Base-by-base conservation (phyloP, 2,797 vertebrate species). In the Muscicapa striata region DNA sequence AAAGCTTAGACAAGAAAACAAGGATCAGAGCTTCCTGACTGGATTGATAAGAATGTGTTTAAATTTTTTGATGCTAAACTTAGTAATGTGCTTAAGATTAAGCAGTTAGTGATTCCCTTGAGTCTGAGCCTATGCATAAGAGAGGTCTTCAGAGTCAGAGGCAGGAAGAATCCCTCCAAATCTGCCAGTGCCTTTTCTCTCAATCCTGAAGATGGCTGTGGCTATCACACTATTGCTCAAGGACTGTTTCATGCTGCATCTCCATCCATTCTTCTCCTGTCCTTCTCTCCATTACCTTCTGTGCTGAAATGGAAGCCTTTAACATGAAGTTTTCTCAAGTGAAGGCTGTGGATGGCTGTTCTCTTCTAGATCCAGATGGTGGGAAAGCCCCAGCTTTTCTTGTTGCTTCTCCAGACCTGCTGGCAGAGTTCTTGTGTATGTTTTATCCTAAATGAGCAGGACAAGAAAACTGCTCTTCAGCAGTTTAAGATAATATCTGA, bases 41-140 rank as follows among this genome's bases (percentile, higher is more conserved):
- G 45, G 43, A 67, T 45, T 38, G 27, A 18, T 81, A 73, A 55
- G 55, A 87, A 81, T 34, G 22, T 55, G 26, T 70, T 84, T 62
- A 88, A 83, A 86, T 86, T 32, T 49, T 43, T 84, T 76, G 58
- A 62, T 86, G 66, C 62, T 83, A 46, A 61, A 69, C 30, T 80
- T 84, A 74, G 64, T 89, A 19, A 62, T 5, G 0, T 32, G 24
- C 27, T 88, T 78, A 75, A 87, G 43, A 23, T 89, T 48, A 59
- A 83, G 43, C 48, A 69, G 55, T 80, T 89, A 66, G 40, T 41
- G 54, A 64, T 75, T 85, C n/a, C 64, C 92, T 84, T 84, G 61
- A 78, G 34, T 46, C 48, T 58, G 19, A 85, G 64, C 61, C 73
- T 95, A 8, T 21, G 41, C 8, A 4, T 59, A 63, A 67, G 48